Percentiles rank a stretch among this genome's conserved stretches.
Evolutionary conservation across 2,113 vertebrate species (phyloP).

Genomic region (Dipodomys stephensi): DNA sequence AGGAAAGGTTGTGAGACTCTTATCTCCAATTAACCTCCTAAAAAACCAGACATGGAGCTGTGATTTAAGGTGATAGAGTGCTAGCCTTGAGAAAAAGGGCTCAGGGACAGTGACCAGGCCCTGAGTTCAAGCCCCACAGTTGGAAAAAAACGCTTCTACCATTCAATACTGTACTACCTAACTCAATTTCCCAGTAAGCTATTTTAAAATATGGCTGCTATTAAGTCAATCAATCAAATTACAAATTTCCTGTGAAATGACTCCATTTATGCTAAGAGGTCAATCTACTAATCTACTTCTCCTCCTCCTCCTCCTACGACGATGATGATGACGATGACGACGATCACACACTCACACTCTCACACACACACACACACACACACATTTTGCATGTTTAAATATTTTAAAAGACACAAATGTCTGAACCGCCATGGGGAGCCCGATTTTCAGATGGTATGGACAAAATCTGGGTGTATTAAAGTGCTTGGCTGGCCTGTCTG

Average conservation of each 20-base stretch:
- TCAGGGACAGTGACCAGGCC: too few species aligned
- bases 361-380: background rate
- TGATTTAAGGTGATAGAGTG: too few species aligned
- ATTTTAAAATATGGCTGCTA: slow-evolving; percentile 61
- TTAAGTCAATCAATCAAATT: slow-evolving; percentile 61
- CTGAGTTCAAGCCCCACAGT: too few species aligned
- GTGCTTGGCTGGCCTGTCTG: slow-evolving; percentile 50
- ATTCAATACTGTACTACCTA: slow-evolving; percentile 42
- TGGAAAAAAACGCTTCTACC: background rate
- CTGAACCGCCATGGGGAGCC: slow-evolving; percentile 45
- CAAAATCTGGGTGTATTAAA: slow-evolving; percentile 67
- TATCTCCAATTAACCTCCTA: too few species aligned
- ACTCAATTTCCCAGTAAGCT: slow-evolving; percentile 60
- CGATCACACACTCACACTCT: too few species aligned
- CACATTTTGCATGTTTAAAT: slow-evolving; percentile 65
- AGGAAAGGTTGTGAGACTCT: too few species aligned
- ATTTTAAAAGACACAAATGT: slow-evolving; percentile 70
- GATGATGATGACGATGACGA: too few species aligned
- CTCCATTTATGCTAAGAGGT: slow-evolving; percentile 41
- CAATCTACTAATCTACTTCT: background rate
- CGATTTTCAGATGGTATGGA: slow-evolving; percentile 44
- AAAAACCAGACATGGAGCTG: too few species aligned
- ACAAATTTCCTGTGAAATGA: slow-evolving; percentile 58
- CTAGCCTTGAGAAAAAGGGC: too few species aligned
- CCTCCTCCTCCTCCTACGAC: too few species aligned